Base-by-base conservation (phyloP, 2,888 invertebrate genomes). In the Cylindroiulus punctatus region DNA sequence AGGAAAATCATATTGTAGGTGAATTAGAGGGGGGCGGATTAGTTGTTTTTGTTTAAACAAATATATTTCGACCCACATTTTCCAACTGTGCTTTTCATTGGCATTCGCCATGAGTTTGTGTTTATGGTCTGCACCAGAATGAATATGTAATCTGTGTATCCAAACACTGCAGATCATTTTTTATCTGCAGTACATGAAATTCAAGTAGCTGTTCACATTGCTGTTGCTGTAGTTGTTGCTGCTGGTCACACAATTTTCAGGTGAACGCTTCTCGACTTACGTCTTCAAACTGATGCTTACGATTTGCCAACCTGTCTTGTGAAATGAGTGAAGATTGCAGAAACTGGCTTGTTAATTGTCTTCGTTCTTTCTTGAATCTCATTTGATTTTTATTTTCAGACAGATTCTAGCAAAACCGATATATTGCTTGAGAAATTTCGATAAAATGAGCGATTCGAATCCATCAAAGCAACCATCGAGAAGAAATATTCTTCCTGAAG, bases 11-110 rank as follows among this genome's bases (percentile, higher is more conserved):
- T 42, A 42, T 83, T 40, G 40, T 42, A 44, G 83, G 40, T 83
- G 44, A 83, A 40, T 83, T 40, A 83, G 19, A 83, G 22, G 44
- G n/a, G 65, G 83, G 42, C 42, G 83, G 42, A 26, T 83, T 40
- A 12, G 22, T 14, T 40, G 83, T 83, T 83, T 84, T 42, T 84
- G 84, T 52, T 52, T 84, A 32, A 47, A 12, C 14, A 52, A 57
- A 84, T 84, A 84, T 22, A 84, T 84, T 47, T 52, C 36, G 84
- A 84, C 84, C 36, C 36, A 52, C 84, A 30, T 76, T 76, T 44
- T 30, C 8, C 76, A 76, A 76, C 76, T 30, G 30, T 30, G 76
- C 17, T 76, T 76, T 65, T 22, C 26, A 65, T 65, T 65, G 22
- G 22, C 26, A 76, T 30, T 30, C 76, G 30, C 26, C 76, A 10